Evolutionary conservation across 2,888 invertebrate genomes (phyloP).

Genomic region (Caenorhabditis wallacei): DNA sequence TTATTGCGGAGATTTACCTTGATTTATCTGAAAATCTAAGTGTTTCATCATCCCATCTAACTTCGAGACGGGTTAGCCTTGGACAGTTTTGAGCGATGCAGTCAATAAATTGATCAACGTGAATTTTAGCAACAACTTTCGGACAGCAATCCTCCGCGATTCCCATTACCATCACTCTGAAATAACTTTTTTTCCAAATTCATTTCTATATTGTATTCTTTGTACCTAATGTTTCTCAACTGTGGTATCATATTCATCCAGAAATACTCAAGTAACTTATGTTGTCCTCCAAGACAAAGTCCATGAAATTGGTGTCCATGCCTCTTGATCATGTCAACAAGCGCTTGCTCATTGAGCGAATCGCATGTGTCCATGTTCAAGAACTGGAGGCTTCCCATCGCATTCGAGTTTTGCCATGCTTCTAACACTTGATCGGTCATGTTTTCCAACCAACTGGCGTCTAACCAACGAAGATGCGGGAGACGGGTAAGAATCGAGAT

Average conservation of each 20-base stretch:
- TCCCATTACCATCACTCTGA: constrained; percentile 96
- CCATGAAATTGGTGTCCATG: constrained; percentile 94
- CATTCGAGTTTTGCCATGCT: constrained; percentile 92
- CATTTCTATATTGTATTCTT: neutral
- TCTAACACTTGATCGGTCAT: constrained; percentile 95
- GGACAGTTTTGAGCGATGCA: constrained; percentile 95
- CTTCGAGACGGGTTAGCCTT: constrained; percentile 92
- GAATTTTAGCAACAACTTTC: constrained; percentile 89
- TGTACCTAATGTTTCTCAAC: constrained; percentile 92
- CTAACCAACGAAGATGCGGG: constrained; percentile 91
- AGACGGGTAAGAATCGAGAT: constrained; percentile 93
- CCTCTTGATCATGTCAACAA: constrained; percentile 93
- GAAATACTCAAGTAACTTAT: constrained; percentile 93
- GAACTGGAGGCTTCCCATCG: constrained; percentile 89
- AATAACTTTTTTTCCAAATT: constrained; percentile 15
- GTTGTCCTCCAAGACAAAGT: constrained; percentile 95
- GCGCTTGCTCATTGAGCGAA: constrained; percentile 93
- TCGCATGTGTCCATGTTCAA: constrained; percentile 96
- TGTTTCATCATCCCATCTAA: constrained; percentile 99
- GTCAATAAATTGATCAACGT: constrained; percentile 97
- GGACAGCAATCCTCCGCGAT: constrained; percentile 96
- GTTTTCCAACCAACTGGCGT: constrained; percentile 97
- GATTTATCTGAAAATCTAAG: constrained; percentile 98
- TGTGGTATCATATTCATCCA: constrained; percentile 97
- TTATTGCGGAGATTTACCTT: constrained; percentile 84